Evolutionary conservation across 2,797 vertebrate genomes (phyloP), one percentile per base, ranked within the genome.

Genomic region (Morelia viridis): DNA sequence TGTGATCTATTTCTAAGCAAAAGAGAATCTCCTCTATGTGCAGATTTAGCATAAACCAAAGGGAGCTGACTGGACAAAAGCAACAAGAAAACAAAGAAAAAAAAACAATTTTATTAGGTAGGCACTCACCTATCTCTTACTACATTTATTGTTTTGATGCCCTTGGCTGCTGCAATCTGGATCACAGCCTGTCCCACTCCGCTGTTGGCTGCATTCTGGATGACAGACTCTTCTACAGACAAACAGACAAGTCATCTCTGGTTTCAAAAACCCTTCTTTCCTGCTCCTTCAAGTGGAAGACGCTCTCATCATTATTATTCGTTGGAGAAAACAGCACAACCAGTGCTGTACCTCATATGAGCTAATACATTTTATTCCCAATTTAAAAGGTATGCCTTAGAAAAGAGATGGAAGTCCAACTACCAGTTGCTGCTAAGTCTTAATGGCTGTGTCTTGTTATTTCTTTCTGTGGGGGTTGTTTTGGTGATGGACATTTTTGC

Each of bases 131-230:
- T 98, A 97, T 99, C 98, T 97, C 99, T 96, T 95, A 99, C 95
- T 90, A 99, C 97, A 0, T 99, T 99, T 97, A 99, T 97, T 62
- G 98, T 99, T 87, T 97, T 98, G 93, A 99, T 94, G 94, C 98
- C 98, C 0, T 97, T 98, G 84, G 98, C 98, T 85, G 98, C 98
- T 62, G 99, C 98, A 1, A 99, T 99, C 97, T 99, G 99, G 96
- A 99, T 99, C 35, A 99, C 98, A 17, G 99, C 99, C 97, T 99
- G 99, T 11, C 99, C 99, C 62, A 99, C 99, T 13, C 98, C 98
- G 26, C 99, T 99, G 97, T 99, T 99, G 93, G 99, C 98, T 0
- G 98, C 98, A 0, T 99, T 99, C 97, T 99, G 99, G 96, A 99
- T 99, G 93, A 99, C 35, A 0, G 98, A 98, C 94, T 99, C 99